Evolutionary conservation across 2,113 vertebrate genomes (phyloP), one percentile per base, ranked within the genome.

Genomic region (Entelurus aequoreus): DNA sequence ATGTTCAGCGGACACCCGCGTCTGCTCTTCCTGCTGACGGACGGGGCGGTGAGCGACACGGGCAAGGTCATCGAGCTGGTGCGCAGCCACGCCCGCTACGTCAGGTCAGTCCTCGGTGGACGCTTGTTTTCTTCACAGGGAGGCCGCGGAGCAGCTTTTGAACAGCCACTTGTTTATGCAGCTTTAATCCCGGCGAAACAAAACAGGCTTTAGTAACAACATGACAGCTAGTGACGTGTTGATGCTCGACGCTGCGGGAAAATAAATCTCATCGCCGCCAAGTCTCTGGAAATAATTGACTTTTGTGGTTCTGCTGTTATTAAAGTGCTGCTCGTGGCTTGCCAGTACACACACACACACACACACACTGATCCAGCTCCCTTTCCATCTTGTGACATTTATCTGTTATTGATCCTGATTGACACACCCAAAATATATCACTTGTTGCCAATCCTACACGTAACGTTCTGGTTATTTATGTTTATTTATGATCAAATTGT

Each of bases 21-120:
- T 0, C 89, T 95, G 40, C 91, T 99, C 57, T 98, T 99, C 50
- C 78, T 99, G 62, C 88, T 99, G 75, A 95, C 88, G 0, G 87
- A 90, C 0, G 92, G 95, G 0, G 83, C 93, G 0, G 65, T 90
- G 75, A 87, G 65, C 87, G 92, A 94, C 90, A 92, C 93, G 0
- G 96, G 94, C 54, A 92, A 86, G 77, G 93, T 95, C n/a, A 91
- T 99, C 6, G 93, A 94, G 66, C 88, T 97, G 66, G 75, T 95
- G 50, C 85, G 94, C 52, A 94, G 84, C 66, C 92, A 94, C 0
- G 90, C 94, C 0, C 89, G 87, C 56, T 91, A 91, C 74, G 90
- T 90, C 84, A 95, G 97, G 97, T 94, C 70, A 10, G 82, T 63
- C 44, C n/a, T 53, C 48, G 68, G 44, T 57, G 71, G 46, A 46